Base-by-base conservation (phyloP, 2,113 vertebrate species). In the Mesembrinibis cayennensis region DNA sequence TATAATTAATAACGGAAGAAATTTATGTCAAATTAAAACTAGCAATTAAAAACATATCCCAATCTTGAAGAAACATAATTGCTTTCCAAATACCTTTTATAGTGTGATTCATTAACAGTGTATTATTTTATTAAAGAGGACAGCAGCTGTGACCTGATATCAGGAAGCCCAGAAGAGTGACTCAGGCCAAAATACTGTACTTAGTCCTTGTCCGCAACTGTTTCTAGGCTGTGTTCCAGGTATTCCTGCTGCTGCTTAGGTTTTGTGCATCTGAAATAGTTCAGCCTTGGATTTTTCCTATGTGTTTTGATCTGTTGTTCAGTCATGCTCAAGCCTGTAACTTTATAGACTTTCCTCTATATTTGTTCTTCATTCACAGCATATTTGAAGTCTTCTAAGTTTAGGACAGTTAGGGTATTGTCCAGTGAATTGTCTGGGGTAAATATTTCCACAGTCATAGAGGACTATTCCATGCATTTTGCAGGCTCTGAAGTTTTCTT, bases 161-260 rank as follows among this genome's bases (percentile, higher is more conserved):
- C 47, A 47, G 74, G 52, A 87, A 71, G 73, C 82, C 42, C 79
- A 72, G 63, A 76, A 74, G 72, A 76, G 69, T 30, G 69, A 61
- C 73, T 93, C 49, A n/a, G 80, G 52, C 69, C 80, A 93, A 82
- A 82, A 63, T 13, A 34, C 52, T 16, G 10, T 38, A 11, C 56
- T 87, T 36, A n/a, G 52, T 47, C 67, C 70, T 87, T 59, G 38
- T 32, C 89, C 6, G 2, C 69, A 71, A n/a, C 47, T 78, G 81
- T 23, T 90, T 73, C 91, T 85, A 71, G 90, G 81, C 94, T 66
- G n/a, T 18, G 23, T 50, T 93, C 95, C 92, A 92, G 52, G 36
- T 92, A 65, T 40, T 65, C 82, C 80, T 91, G 42, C 89, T 71
- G 77, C 63, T 76, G 47, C 63, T 73, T 40, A 21, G 11, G 23